Conservation (phyloP, 92 coral and sea anemone genomes). For the Porites cylindrica region DNA sequence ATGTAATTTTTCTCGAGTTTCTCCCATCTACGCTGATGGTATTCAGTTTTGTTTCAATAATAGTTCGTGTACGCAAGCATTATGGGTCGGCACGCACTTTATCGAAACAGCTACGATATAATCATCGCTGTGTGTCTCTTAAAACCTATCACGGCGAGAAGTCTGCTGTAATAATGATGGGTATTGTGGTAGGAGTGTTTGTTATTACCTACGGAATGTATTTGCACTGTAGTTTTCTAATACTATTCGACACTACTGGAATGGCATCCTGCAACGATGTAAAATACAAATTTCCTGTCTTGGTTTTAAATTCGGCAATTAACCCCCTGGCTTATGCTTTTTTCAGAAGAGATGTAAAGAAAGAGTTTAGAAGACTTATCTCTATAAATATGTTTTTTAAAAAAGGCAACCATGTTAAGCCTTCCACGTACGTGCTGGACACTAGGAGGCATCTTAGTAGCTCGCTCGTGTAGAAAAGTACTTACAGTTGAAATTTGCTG, state of each 20-base stretch:
- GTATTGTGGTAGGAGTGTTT: not conserved
- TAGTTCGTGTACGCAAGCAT: not conserved
- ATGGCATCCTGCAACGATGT: not conserved
- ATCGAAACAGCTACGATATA: slow-evolving; percentile 14
- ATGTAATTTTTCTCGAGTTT: not conserved
- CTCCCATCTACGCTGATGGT: not conserved
- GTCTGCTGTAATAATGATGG: slow-evolving; percentile 8
- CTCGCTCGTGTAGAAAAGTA: no score
- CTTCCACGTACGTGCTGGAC: not conserved
- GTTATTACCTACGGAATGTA: not conserved
- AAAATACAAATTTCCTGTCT: not conserved
- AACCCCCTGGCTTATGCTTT: slow-evolving; percentile 14
- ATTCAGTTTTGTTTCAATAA: not conserved
- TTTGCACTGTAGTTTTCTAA: not conserved
- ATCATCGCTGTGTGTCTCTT: not conserved
- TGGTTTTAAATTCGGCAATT: slow-evolving; percentile 14
- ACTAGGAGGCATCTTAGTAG: no score
- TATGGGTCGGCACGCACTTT: not conserved
- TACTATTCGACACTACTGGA: not conserved
- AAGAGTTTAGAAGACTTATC: not conserved
- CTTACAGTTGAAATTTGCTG: no score
- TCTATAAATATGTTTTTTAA: not conserved
- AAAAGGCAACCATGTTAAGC: not conserved
- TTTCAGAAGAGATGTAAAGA: slow-evolving; percentile 4
- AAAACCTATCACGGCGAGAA: not conserved